Conservation (phyloP, 2,113 vertebrate species). For the Tichodroma muraria region DNA sequence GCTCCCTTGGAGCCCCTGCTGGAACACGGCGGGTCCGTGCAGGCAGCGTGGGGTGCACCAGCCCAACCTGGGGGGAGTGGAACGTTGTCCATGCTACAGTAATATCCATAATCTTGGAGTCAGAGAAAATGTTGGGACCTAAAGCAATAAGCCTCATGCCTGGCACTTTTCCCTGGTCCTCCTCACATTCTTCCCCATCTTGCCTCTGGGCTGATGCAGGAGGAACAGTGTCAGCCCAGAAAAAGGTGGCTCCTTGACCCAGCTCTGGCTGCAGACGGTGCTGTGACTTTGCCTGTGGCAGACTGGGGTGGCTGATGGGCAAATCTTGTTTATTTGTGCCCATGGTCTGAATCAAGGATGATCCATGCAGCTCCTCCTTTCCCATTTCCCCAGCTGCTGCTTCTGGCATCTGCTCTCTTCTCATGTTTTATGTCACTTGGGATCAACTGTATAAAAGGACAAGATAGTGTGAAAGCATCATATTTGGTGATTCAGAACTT, state of each 20-base stretch:
- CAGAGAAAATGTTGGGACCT: background rate
- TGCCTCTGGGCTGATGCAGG: fast-evolving
- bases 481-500: background rate
- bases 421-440: background rate
- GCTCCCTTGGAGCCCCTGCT: background rate
- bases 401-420: background rate
- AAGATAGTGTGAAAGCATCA: background rate
- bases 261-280: background rate
- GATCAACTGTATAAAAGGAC: background rate
- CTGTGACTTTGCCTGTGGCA: background rate
- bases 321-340: background rate
- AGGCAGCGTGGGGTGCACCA: fast-evolving
- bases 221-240: background rate
- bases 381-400: background rate
- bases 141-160: background rate
- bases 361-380: background rate
- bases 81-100: background rate
- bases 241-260: background rate
- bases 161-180: background rate
- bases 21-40: fast-evolving
- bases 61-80: background rate
- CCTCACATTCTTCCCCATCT: fast-evolving
- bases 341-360: background rate
- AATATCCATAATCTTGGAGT: background rate
- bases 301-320: background rate